Conservation (phyloP, 2,888 invertebrate genomes). For the Agrotis exclamationis region DNA sequence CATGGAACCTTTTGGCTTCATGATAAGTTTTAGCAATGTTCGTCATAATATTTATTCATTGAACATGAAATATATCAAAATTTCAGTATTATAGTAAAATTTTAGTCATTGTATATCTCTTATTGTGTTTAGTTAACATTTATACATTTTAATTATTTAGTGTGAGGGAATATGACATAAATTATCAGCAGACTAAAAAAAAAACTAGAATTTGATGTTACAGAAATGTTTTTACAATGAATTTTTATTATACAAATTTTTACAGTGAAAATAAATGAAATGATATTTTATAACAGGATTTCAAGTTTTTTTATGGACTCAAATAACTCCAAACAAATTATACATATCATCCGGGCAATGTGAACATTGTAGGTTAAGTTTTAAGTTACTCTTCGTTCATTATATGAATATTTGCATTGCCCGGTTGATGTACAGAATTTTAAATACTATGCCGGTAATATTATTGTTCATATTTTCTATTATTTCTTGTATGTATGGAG, state of each 20-base stretch:
- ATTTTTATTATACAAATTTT: constrained; percentile 56
- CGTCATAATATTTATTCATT: constrained; percentile 45
- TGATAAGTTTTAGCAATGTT: constrained; percentile 36
- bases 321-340: constrained; percentile 6
- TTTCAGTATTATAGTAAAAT: constrained; percentile 78
- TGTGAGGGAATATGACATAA: constrained; percentile 59
- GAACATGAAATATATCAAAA: constrained; percentile 57
- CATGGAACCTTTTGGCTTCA: not conserved
- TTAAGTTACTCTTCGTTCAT: constrained; percentile 50
- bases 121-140: constrained; percentile 65
- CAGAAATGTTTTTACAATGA: constrained; percentile 49
- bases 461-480: constrained; percentile 63
- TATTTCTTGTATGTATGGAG: constrained; percentile 69
- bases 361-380: constrained; percentile 50
- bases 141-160: constrained; percentile 58
- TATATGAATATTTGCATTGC: constrained; percentile 42
- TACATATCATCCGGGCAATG: constrained; percentile 41
- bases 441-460: constrained; percentile 53
- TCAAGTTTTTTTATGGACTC: constrained; percentile 41
- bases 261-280: constrained; percentile 54
- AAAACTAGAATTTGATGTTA: constrained; percentile 33
- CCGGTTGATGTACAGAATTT: constrained; percentile 32
- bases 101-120: constrained; percentile 83
- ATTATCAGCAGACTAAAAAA: constrained; percentile 48
- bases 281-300: constrained; percentile 56